These are phyloP conservation scores for Zoanthus gigantus DNA, from an alignment of 92 coral and sea anemone genomes.

Conservation along the genomic window DNA sequence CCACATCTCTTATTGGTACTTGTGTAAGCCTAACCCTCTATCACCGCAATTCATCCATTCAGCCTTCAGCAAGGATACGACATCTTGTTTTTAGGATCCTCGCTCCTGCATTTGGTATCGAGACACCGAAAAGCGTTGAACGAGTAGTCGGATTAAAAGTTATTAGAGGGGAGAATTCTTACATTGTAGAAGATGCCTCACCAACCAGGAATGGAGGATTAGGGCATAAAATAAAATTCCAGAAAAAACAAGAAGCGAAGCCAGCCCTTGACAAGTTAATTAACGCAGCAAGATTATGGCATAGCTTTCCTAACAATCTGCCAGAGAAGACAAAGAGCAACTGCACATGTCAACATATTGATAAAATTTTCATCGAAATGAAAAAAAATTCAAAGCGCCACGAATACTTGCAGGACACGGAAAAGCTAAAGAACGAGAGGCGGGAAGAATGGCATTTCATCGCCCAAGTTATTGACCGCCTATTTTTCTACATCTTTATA, in stretches of 20 bases:
- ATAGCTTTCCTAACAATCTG: constrained; percentile 35
- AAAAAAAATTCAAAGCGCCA: constrained; percentile 18
- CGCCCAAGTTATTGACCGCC: constrained; percentile 74
- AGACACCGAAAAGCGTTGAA: constrained; percentile 47
- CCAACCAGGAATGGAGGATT: constrained; percentile 18
- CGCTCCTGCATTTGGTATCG: constrained; percentile 70
- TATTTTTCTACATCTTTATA: constrained; percentile 80
- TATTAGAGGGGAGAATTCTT: background rate
- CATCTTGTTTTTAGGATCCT: constrained; percentile 71
- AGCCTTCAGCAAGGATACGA: constrained; percentile 71
- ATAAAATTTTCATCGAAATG: constrained; percentile 42
- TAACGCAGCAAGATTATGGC: constrained; percentile 36
- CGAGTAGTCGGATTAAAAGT: background rate
- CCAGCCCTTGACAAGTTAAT: constrained; percentile 16
- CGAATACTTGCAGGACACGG: background rate
- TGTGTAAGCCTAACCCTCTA: constrained; percentile 73
- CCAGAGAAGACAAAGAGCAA: constrained; percentile 28
- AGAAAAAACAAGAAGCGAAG: background rate
- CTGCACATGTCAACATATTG: constrained; percentile 43
- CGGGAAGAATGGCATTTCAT: constrained; percentile 88
- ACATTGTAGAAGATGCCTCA: background rate
- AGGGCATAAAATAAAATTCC: constrained; percentile 15
- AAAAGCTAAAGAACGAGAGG: constrained; percentile 12
- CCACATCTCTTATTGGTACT: constrained; percentile 71
- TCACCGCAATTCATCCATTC: constrained; percentile 70